Conservation (phyloP, 2,888 invertebrate genomes). For the Perdita meconis region DNA sequence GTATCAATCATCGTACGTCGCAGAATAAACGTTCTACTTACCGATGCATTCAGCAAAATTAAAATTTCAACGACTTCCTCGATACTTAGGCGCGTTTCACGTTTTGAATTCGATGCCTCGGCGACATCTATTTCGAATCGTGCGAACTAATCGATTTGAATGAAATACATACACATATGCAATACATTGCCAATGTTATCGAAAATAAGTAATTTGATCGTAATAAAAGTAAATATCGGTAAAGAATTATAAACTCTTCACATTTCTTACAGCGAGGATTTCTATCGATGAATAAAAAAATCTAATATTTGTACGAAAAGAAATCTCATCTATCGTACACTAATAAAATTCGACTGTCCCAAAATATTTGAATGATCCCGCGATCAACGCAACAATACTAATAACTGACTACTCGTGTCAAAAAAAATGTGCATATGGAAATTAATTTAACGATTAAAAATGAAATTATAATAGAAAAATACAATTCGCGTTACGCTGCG, state of each 20-base stretch:
- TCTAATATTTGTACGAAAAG: not conserved
- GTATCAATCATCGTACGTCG: constrained; percentile 3
- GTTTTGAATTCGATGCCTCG: constrained; percentile 12
- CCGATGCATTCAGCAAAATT: not conserved
- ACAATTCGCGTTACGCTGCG: constrained; percentile 12
- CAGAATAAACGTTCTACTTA: not conserved
- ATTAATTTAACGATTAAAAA: constrained; percentile 7
- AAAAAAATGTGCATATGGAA: not conserved
- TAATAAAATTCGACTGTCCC: constrained; percentile 1
- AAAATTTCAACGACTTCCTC: not conserved
- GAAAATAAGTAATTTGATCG: constrained; percentile 14
- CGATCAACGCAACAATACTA: constrained; percentile 6
- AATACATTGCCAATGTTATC: not conserved
- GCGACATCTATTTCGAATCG: constrained; percentile 37
- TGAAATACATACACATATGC: constrained; percentile 26
- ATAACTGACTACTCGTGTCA: not conserved
- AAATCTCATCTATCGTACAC: constrained; percentile 10
- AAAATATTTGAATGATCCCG: constrained; percentile 15
- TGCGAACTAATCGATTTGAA: constrained; percentile 25
- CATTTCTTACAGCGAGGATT: constrained; percentile 20
- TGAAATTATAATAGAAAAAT: not conserved
- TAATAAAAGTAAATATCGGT: constrained; percentile 25
- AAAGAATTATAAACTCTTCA: constrained; percentile 14
- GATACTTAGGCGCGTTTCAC: constrained; percentile 17
- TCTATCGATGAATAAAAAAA: not conserved